Conservation (phyloP, 1,140 invertebrate genomes). For the Papilio xuthus region DNA sequence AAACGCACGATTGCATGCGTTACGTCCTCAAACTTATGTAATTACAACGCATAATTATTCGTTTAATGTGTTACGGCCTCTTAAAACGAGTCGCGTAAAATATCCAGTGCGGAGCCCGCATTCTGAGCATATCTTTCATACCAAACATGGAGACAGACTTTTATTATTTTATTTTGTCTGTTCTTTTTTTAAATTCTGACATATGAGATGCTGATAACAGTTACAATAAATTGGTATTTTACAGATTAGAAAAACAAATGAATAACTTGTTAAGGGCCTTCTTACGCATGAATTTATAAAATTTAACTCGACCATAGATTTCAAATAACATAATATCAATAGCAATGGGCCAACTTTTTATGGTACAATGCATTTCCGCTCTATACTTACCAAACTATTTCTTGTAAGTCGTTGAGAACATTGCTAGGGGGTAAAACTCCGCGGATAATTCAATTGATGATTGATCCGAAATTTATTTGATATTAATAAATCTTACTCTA, state of each 20-base stretch:
- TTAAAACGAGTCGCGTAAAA: conserved; percentile 66
- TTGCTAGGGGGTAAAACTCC: too few relatives aligned
- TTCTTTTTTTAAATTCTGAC: neutral
- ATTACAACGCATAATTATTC: conserved; percentile 62
- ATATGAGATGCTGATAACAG: neutral
- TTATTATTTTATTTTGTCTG: too few relatives aligned
- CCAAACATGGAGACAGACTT: conserved; percentile 47
- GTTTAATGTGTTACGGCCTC: conserved; percentile 60
- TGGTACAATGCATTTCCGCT: too few relatives aligned
- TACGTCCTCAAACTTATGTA: conserved; percentile 51
- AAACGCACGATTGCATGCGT: conserved; percentile 44
- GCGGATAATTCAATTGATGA: neutral
- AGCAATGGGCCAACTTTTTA: too few relatives aligned
- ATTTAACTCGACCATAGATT: too few relatives aligned
- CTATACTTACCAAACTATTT: too few relatives aligned
- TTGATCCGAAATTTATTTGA: neutral
- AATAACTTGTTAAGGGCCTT: too few relatives aligned
- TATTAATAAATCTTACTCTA: conserved; percentile 45
- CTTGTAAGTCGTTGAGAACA: too few relatives aligned
- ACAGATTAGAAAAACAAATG: too few relatives aligned
- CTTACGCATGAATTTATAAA: too few relatives aligned
- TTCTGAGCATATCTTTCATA: conserved; percentile 52
- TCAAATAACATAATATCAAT: too few relatives aligned
- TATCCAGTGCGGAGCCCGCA: conserved; percentile 60
- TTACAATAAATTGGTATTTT: too few relatives aligned